phyloP scores from a whole-genome alignment of 1,140 invertebrate species.

The Psilanteris sp. region DNA sequence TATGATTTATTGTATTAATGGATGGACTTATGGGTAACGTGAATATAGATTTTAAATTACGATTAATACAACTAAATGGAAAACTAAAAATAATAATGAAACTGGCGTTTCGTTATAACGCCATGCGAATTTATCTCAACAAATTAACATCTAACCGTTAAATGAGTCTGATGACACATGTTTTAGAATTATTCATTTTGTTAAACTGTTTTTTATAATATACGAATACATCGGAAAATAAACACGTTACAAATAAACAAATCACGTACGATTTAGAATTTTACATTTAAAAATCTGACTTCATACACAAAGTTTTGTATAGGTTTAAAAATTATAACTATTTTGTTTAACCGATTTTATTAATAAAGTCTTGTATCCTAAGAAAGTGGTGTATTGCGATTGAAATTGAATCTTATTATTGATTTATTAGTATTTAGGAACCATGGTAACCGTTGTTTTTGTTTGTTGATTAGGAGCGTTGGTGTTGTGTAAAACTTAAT shows the following conservation, averaged over 20 bases:
- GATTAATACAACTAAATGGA: no score
- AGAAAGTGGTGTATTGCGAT: neutral
- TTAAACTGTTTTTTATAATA: conserved; percentile 19
- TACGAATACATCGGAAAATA: no score
- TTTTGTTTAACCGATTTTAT: conserved; percentile 22
- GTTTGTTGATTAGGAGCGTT: no score
- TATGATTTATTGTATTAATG: conserved; percentile 23
- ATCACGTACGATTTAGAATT: neutral
- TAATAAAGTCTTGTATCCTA: conserved; percentile 34
- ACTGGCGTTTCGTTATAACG: no score
- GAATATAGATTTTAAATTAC: neutral
- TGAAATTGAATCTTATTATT: neutral
- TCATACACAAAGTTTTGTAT: conserved; percentile 14
- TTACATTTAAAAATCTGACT: conserved; percentile 3
- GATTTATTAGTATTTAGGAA: neutral
- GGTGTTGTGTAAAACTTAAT: no score
- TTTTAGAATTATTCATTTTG: conserved; percentile 6
- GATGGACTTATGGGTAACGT: neutral
- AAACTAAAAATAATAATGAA: neutral
- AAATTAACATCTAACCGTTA: no score
- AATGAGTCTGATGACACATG: no score
- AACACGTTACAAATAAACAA: conserved; percentile 9
- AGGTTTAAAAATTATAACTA: conserved; percentile 6
- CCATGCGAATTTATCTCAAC: no score
- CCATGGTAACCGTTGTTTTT: no score